Percentiles rank a stretch among this genome's conserved stretches.
These are phyloP conservation scores for Hemitrygon akajei DNA, from an alignment of 2,797 vertebrate species.

Conservation along the genomic window DNA sequence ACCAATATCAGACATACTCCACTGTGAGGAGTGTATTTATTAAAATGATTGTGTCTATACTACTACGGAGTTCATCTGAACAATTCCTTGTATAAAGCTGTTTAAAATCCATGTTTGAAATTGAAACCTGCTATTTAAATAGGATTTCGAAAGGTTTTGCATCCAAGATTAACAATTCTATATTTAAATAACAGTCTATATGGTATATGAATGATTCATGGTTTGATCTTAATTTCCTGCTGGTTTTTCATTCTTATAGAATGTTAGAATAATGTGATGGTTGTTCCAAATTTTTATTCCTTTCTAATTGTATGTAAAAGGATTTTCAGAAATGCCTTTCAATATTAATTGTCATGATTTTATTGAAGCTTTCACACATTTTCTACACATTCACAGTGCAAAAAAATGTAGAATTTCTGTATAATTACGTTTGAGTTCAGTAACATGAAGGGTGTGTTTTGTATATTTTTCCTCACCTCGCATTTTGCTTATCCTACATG, in stretches of 20 bases:
- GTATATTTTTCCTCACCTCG: no score
- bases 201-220: not conserved
- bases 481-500: not conserved
- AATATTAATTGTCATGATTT: not conserved
- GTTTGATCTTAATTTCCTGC: not conserved
- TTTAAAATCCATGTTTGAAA: conserved; percentile 19
- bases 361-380: not conserved
- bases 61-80: not conserved
- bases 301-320: not conserved
- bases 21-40: not conserved
- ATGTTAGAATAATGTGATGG: not conserved
- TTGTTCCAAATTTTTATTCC: not conserved
- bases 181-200: not conserved
- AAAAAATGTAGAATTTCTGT: not conserved
- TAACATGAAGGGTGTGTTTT: not conserved
- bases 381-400: not conserved
- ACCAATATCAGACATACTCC: not conserved
- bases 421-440: no score
- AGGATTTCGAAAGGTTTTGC: not conserved
- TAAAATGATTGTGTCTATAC: not conserved
- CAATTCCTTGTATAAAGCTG: not conserved
- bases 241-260: not conserved
- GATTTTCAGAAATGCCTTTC: not conserved
- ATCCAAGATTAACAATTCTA: not conserved
- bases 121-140: conserved; percentile 17